Evolutionary conservation across 2,113 vertebrate species (phyloP), one percentile per base, ranked within the genome.

Genomic region (Oncorhynchus kisutch): DNA sequence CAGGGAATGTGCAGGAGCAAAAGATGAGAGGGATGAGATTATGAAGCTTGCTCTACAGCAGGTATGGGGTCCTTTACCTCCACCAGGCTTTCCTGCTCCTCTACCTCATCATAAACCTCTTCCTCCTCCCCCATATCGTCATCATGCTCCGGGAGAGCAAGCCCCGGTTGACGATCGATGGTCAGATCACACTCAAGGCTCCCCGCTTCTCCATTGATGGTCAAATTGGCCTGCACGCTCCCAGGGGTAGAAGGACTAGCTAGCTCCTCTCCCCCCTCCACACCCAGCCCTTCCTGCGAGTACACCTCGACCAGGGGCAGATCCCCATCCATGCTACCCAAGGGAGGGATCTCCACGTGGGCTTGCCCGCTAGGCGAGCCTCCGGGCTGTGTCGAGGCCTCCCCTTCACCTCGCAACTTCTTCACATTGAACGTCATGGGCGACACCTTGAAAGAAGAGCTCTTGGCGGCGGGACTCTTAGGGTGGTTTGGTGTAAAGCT

Each of bases 401-500:
- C 94, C 45, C 88, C 94, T 0, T 96, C 95, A 16, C 85, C 95
- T 20, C 85, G 88, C 57, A 83, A 82, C 80, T 97, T 98, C 94
- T 97, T 98, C 4, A 94, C 34, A 0, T 93, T 91, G 64, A 99
- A 97, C 0, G 93, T 91, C 70, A 99, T 94, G 3, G 96, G 96
- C 5, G 95, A 86, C 12, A 96, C 95, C 76, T 95, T 97, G 90
- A 97, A 96, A 45, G 93, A 93, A 0, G 96, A 94, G 59, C 86
- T 86, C 85, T 95, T 98, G 3, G 94, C 88, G 0, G 95, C 90
- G 0, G 95, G 89, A 59, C 92, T 90, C 87, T 98, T 99, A 83
- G 96, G 95, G 69, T 97, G 95, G 79, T 94, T 95, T 1, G 96
- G 94, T 1, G 93, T 94, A 68, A 99, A 89, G 0, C 95, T 96